These are phyloP conservation scores for Chaenocephalus aceratus DNA, from an alignment of 2,113 vertebrate genomes.

Conservation along the genomic window DNA sequence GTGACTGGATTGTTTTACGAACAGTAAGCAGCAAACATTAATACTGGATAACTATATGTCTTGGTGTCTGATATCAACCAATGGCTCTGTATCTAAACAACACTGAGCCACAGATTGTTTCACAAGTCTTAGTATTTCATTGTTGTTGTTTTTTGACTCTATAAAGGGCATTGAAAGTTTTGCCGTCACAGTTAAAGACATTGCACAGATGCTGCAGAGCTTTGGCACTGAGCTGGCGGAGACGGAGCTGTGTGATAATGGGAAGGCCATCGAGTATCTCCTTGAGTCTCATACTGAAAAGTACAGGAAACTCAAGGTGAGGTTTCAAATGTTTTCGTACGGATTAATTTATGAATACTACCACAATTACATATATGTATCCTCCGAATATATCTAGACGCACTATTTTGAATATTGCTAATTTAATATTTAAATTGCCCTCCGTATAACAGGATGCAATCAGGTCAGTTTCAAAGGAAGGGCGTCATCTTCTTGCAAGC, in stretches of 20 bases:
- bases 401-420: background rate
- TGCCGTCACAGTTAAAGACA: slow-evolving; percentile 96
- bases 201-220: slow-evolving; percentile 94
- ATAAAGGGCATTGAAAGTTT: slow-evolving; percentile 96
- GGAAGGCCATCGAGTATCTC: slow-evolving; percentile 86
- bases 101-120: background rate
- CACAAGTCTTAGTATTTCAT: background rate
- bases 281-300: slow-evolving; percentile 89
- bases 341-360: background rate
- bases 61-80: no score
- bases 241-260: slow-evolving; percentile 88
- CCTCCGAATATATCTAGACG: no score
- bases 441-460: slow-evolving; percentile 88
- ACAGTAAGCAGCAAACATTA: slow-evolving; percentile 84
- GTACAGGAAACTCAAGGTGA: slow-evolving; percentile 94
- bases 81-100: background rate
- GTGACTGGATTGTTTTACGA: slow-evolving; percentile 96
- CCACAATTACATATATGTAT: background rate
- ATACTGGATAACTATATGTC: background rate
- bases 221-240: slow-evolving; percentile 96
- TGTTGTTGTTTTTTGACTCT: slow-evolving; percentile 32
- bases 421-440: background rate
- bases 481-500: slow-evolving; percentile 89
- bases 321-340: background rate
- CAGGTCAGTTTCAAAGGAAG: slow-evolving; percentile 91